Evolutionary conservation across 2,797 vertebrate genomes (phyloP).

Genomic region (Gymnoscopelus braueri): DNA sequence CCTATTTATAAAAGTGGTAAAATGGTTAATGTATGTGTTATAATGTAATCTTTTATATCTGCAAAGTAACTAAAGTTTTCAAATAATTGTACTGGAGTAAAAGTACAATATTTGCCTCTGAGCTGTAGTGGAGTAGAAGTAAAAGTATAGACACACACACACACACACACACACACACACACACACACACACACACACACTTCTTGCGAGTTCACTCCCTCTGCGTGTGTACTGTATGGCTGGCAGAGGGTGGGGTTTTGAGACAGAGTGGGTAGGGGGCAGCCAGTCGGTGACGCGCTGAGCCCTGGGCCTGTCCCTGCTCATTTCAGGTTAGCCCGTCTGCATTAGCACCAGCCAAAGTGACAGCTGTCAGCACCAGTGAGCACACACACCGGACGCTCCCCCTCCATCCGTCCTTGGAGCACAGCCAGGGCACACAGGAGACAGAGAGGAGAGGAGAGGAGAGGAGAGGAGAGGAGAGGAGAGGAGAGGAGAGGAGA

Average conservation of each 20-base stretch:
- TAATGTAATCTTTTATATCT: no score
- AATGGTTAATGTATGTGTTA: no score
- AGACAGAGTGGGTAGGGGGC: background rate
- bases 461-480: background rate
- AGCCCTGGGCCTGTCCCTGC: slow-evolving; percentile 64
- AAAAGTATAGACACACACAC: background rate
- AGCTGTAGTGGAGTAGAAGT: background rate
- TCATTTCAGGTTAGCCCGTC: slow-evolving; percentile 73
- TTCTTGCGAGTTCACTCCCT: background rate
- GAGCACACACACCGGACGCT: slow-evolving; percentile 52
- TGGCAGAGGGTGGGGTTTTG: background rate
- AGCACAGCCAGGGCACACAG: slow-evolving; percentile 50
- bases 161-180: no score
- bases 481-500: background rate
- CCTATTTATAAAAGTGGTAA: no score
- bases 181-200: background rate
- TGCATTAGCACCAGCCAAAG: slow-evolving; percentile 70
- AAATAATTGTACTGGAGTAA: no score
- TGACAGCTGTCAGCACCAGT: slow-evolving; percentile 76
- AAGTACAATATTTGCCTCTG: no score
- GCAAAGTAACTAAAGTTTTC: no score
- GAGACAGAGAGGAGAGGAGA: slow-evolving; percentile 17
- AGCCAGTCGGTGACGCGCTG: background rate
- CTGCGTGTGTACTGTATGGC: background rate
- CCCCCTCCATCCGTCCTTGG: slow-evolving; percentile 65